These are phyloP conservation scores for Candidula unifasciata DNA, from an alignment of 2,888 invertebrate genomes.

Conservation along the genomic window DNA sequence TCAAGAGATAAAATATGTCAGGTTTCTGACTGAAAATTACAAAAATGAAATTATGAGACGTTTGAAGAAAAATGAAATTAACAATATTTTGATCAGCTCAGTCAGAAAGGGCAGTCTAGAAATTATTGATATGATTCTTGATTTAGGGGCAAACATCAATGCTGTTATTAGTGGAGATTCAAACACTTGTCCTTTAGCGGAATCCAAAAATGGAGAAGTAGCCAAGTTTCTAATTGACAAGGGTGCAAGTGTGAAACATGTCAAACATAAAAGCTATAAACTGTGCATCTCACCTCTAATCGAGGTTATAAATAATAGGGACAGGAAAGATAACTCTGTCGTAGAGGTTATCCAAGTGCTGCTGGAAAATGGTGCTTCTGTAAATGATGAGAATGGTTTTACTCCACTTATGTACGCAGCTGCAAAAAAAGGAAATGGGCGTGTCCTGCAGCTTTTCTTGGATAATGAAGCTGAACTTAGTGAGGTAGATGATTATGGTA, in stretches of 20 bases:
- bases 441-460: background rate
- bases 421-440: background rate
- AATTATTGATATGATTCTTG: background rate
- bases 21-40: background rate
- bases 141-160: background rate
- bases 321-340: background rate
- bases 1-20: background rate
- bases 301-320: background rate
- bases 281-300: background rate
- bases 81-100: background rate
- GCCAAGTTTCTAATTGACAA: background rate
- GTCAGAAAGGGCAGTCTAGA: background rate
- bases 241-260: background rate
- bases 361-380: constrained; percentile 6
- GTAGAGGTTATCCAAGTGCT: background rate
- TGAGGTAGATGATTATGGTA: background rate
- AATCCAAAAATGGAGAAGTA: background rate
- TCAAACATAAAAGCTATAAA: too few relatives aligned
- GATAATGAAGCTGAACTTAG: constrained; percentile 10
- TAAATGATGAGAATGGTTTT: background rate
- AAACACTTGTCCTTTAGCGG: background rate
- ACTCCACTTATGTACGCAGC: constrained; percentile 7
- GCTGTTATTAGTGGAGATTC: background rate
- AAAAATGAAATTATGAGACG: background rate
- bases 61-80: background rate